phyloP scores from a whole-genome alignment of 2,113 vertebrate genomes.

The Gobio gobio region DNA sequence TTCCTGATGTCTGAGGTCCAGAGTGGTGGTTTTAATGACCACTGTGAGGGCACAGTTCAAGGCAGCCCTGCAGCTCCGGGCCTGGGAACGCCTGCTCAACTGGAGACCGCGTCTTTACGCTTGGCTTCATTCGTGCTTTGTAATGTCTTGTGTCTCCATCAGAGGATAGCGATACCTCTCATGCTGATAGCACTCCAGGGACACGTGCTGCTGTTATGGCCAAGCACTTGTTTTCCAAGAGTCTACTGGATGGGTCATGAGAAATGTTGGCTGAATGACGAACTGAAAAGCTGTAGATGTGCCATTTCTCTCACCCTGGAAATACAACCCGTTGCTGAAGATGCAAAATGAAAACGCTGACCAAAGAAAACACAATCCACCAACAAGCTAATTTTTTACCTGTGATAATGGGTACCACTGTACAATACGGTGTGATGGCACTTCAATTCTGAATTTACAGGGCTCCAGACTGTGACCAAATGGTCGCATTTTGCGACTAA shows the following conservation, averaged over 20 bases:
- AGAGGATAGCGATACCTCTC: conserved; percentile 21
- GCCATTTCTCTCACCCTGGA: neutral
- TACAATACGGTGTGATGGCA: neutral
- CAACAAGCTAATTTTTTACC: neutral
- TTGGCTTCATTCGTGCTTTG: conserved; percentile 4
- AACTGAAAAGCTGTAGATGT: neutral
- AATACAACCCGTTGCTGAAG: neutral
- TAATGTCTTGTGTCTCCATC: neutral
- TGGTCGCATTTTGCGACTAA: too few relatives aligned
- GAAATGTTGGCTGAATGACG: neutral
- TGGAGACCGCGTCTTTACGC: neutral
- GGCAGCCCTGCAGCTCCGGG: neutral
- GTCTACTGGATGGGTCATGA: neutral
- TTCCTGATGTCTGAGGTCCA: conserved; percentile 1
- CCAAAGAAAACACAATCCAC: neutral
- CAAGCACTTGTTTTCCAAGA: neutral
- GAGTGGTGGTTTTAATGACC: neutral
- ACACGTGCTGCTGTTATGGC: neutral
- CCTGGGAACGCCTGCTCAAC: neutral
- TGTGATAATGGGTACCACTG: neutral
- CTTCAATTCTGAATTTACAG: neutral
- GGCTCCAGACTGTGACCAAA: too few relatives aligned
- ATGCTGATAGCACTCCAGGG: neutral
- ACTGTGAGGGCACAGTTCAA: conserved; percentile 22
- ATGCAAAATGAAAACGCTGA: neutral